Evolutionary conservation across 2,797 vertebrate species (phyloP), one percentile per base, ranked within the genome.

Genomic region (Halcyon badia): DNA sequence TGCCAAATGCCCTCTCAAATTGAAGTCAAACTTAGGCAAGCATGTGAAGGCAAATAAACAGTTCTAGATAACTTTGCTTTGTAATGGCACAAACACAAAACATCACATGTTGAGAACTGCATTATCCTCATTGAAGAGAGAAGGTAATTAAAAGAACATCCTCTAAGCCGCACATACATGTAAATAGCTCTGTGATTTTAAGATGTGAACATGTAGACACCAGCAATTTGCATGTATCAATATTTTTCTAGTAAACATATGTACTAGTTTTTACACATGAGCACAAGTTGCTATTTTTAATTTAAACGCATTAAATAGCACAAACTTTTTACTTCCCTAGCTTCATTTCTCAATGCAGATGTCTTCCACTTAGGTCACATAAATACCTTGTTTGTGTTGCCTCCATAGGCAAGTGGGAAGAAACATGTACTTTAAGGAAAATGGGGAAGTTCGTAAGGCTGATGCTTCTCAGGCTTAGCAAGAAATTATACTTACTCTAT

Each of bases 401-500:
- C 31, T 90, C 48, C 54, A 18, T 21, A 69, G 14, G 9, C 46
- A 83, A 79, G 42, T 21, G 39, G n/a, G 83, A 92, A 78, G 48
- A 57, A 94, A 57, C 4, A 0, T 42, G 22, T 31, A 66, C 73
- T 90, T 93, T 95, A 73, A 85, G 71, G 42, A 77, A 80, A 85
- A 84, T 46, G 9, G 57, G n/a, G 48, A 68, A 85, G 33, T 52
- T 87, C 51, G 37, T 82, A 72, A 90, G 42, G 62, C 35, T 86
- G 49, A 79, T 19, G 5, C 39, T 72, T 96, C 70, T 48, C 65
- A 35, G 52, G 33, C 16, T 97, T 93, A 87, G 33, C n/a, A 72
- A 79, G 54, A 57, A 93, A 83, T 82, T 92, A 69, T 57, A 33
- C 61, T 86, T 82, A 56, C 49, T 91, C 54, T 88, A n/a, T 85